Conservation (phyloP, 2,113 vertebrate genomes). For the Melozone crissalis region DNA sequence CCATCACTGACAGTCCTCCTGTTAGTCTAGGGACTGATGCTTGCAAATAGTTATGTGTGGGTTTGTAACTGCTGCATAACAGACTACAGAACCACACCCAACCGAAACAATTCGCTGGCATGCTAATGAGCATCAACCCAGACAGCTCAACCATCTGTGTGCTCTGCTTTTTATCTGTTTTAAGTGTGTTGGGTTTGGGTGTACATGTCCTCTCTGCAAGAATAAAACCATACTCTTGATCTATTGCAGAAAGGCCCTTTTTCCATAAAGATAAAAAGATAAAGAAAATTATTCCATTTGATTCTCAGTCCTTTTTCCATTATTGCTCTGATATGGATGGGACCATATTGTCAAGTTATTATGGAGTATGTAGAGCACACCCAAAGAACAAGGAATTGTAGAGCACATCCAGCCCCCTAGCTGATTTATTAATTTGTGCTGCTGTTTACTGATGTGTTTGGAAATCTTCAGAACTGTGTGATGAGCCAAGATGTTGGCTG, state of each 20-base stretch:
- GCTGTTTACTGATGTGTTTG: background rate
- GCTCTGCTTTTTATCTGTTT: slow-evolving; percentile 42
- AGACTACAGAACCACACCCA: background rate
- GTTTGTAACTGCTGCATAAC: background rate
- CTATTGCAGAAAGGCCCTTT: background rate
- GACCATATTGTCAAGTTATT: background rate
- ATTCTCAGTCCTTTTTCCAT: slow-evolving; percentile 22
- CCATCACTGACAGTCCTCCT: background rate
- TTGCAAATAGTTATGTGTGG: background rate
- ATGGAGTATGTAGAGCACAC: background rate
- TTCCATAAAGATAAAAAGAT: background rate
- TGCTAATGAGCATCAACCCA: background rate
- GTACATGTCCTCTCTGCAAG: background rate
- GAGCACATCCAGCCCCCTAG: background rate
- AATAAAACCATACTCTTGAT: background rate
- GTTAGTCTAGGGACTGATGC: background rate
- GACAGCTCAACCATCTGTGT: background rate
- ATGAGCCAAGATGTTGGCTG: background rate
- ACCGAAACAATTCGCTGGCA: background rate
- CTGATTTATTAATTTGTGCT: background rate
- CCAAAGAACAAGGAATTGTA: background rate
- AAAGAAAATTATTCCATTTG: background rate
- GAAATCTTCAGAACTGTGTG: background rate
- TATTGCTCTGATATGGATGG: background rate
- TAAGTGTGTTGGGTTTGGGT: background rate